phyloP scores from a whole-genome alignment of 2,113 vertebrate genomes.

The Onychostoma macrolepis region DNA sequence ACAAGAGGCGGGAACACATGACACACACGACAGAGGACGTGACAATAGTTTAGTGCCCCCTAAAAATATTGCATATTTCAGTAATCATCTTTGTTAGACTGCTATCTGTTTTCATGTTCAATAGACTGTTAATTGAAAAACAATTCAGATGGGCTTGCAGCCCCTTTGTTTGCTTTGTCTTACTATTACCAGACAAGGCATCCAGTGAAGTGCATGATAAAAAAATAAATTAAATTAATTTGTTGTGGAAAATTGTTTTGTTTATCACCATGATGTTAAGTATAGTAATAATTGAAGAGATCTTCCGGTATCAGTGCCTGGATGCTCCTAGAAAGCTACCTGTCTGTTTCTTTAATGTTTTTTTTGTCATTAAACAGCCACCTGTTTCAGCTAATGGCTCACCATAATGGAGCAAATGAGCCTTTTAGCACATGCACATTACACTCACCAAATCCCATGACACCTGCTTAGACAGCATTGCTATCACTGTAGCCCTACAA shows the following conservation, averaged over 20 bases:
- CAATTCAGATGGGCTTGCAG: not conserved
- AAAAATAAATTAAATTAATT: not conserved
- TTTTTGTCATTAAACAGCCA: constrained; percentile 66
- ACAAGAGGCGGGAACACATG: too few species aligned
- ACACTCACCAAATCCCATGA: constrained; percentile 55
- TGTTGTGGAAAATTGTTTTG: constrained; percentile 41
- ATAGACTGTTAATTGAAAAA: not conserved
- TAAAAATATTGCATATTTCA: not conserved
- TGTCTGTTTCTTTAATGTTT: constrained; percentile 39
- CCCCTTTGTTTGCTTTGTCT: not conserved
- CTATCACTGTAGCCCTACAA: not conserved
- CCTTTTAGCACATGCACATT: constrained; percentile 30
- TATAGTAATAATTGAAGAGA: constrained; percentile 22
- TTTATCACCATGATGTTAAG: not conserved
- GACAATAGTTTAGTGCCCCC: not conserved
- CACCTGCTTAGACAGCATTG: not conserved
- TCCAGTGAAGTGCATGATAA: not conserved
- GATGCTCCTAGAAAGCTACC: not conserved
- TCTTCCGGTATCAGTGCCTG: not conserved
- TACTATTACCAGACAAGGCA: not conserved
- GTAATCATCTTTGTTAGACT: not conserved
- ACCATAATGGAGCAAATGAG: constrained; percentile 41
- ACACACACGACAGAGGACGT: too few species aligned
- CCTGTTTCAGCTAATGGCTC: constrained; percentile 66
- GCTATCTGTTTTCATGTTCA: not conserved